Conservation (phyloP, 2,888 invertebrate genomes). For the Bombyx huttoni region DNA sequence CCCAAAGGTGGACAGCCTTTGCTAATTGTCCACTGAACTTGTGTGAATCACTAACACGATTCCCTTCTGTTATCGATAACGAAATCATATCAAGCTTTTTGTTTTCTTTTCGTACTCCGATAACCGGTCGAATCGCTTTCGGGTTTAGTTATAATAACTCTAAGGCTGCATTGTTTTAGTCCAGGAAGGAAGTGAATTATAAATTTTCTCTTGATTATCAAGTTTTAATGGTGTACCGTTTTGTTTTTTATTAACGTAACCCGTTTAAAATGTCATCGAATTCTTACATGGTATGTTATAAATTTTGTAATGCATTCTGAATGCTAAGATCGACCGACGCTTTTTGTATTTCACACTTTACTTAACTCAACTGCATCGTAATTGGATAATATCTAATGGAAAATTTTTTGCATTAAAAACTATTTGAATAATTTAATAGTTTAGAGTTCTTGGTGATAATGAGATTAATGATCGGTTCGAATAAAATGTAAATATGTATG, state of each 20-base stretch:
- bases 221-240: background rate
- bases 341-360: slow-evolving; percentile 60
- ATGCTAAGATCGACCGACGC: background rate
- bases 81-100: background rate
- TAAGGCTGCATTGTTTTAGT: background rate
- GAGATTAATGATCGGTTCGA: background rate
- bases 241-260: background rate
- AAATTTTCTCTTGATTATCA: background rate
- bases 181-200: background rate
- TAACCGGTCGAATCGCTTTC: background rate
- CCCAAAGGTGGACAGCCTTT: slow-evolving; percentile 70
- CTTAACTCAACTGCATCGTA: slow-evolving; percentile 47
- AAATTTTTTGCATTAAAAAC: slow-evolving; percentile 2
- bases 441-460: slow-evolving; percentile 4
- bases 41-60: slow-evolving; percentile 59
- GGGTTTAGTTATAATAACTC: background rate
- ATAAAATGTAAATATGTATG: background rate
- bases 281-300: background rate
- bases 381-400: background rate
- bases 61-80: slow-evolving; percentile 15
- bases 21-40: slow-evolving; percentile 69
- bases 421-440: slow-evolving; percentile 7
- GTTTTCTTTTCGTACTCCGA: background rate
- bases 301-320: background rate
- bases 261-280: background rate